Evolutionary conservation across 1,140 invertebrate species (phyloP).

Genomic region (Drosophila albomicans): DNA sequence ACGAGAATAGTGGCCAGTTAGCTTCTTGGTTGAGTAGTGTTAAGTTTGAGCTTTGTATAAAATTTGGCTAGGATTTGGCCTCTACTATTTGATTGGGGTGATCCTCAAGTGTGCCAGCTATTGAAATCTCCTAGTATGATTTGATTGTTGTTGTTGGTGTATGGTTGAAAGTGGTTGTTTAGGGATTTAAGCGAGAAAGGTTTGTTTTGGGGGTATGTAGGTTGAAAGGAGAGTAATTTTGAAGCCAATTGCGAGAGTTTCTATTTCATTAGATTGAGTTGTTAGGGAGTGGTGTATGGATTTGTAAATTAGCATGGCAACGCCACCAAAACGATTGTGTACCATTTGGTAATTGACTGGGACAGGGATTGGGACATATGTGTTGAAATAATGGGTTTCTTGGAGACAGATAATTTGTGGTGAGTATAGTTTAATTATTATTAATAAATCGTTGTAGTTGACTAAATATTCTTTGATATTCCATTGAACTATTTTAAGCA

Average conservation of each 20-base stretch:
- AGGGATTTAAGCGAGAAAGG: not conserved
- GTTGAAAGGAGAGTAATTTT: no score
- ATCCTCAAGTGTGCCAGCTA: not conserved
- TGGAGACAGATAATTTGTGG: not conserved
- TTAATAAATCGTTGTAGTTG: conserved; percentile 5
- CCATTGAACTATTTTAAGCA: conserved; percentile 22
- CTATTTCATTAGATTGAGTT: no score
- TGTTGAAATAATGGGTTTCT: not conserved
- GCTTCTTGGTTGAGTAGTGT: conserved; percentile 17
- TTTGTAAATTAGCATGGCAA: not conserved
- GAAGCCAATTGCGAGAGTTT: no score
- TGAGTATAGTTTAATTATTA: not conserved
- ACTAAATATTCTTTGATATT: conserved; percentile 21
- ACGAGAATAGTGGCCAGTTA: no score
- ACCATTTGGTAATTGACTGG: not conserved
- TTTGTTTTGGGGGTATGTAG: no score
- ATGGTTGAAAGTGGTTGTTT: not conserved
- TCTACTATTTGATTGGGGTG: not conserved
- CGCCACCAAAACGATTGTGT: not conserved
- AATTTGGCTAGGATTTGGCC: conserved; percentile 3
- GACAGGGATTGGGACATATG: not conserved
- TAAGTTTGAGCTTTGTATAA: conserved; percentile 8
- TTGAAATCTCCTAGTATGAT: not conserved
- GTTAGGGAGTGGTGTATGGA: not conserved
- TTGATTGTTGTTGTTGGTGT: conserved; percentile 7